Base-by-base conservation (phyloP, 2,888 invertebrate species). In the Mimas tiliae region DNA sequence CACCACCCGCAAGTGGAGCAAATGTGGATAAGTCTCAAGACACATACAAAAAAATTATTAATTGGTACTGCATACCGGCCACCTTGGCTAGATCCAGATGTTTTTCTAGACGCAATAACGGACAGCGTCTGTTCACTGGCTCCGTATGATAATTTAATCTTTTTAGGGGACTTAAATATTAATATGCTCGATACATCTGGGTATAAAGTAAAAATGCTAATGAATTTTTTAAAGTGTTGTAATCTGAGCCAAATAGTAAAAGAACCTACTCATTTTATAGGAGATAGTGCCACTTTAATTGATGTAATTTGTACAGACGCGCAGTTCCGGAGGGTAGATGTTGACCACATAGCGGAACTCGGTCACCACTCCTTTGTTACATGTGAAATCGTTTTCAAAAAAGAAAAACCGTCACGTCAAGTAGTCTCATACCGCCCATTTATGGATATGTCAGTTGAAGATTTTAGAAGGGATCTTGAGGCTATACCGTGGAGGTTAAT, bases 291-390 rank as follows among this genome's bases (percentile, higher is more conserved):
- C 0, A 51, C 51, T 3, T 12, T 51, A 9, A 51, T 51, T 21
- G 51, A 51, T 12, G 11, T 51, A 4, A n/a, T 68, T 3, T 68
- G 68, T 12, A 65, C 65, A 4, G 58, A 68, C n/a, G 34, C 47
- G 14, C 33, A 8, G n/a, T 14, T 19, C 14, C 7, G 55, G n/a
- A 14, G 19, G 2, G 47, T 58, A 0, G 12, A n/a, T 0, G 63
- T 68, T 12, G 64, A 65, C 6, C 48, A 38, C 11, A 47, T 64
- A 7, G 11, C 14, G 1, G 48, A 42, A n/a, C 7, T 64, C 0
- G 16, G 33, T 7, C 19, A 27, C 9, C 68, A 68, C 27, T 33
- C 65, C 0, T 58, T 68, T 11, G n/a, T 68, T 1, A 63, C 42
- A 16, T 50, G 63, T 14, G 63, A 65, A 19, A 12, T 45, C 11